Conservation (phyloP, 1,140 invertebrate genomes). For the Lepidotrigona ventralis region DNA sequence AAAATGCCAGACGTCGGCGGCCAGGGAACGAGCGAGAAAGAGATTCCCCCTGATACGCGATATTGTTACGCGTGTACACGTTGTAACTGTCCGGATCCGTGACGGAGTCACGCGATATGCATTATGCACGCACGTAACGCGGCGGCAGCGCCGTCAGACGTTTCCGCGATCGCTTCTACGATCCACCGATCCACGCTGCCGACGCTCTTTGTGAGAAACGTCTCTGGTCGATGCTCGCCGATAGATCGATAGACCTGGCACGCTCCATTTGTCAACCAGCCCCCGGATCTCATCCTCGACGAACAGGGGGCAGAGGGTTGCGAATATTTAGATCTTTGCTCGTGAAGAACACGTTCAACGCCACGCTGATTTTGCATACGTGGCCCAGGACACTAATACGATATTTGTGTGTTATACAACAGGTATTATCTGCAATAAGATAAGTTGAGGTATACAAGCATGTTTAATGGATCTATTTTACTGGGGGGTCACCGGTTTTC, state of each 20-base stretch:
- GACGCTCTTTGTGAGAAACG: constrained; percentile 58
- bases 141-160: constrained; percentile 49
- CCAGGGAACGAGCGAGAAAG: constrained; percentile 17
- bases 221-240: constrained; percentile 29
- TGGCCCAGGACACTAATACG: too few species aligned
- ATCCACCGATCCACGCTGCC: constrained; percentile 45
- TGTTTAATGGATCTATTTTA: too few species aligned
- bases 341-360: neutral
- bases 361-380: too few species aligned
- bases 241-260: neutral
- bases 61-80: constrained; percentile 68
- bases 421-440: too few species aligned
- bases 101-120: constrained; percentile 68
- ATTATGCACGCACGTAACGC: constrained; percentile 67
- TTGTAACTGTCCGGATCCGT: constrained; percentile 68
- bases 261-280: neutral
- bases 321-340: neutral
- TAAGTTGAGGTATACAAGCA: too few species aligned
- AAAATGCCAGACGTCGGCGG: constrained; percentile 64
- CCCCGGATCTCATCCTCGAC: neutral
- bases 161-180: constrained; percentile 65
- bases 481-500: too few species aligned
- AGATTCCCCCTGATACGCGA: constrained; percentile 61
- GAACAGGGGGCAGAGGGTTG: neutral
- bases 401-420: too few species aligned